Conservation (phyloP, 1,140 invertebrate genomes). For the Amphibalanus amphitrite region DNA sequence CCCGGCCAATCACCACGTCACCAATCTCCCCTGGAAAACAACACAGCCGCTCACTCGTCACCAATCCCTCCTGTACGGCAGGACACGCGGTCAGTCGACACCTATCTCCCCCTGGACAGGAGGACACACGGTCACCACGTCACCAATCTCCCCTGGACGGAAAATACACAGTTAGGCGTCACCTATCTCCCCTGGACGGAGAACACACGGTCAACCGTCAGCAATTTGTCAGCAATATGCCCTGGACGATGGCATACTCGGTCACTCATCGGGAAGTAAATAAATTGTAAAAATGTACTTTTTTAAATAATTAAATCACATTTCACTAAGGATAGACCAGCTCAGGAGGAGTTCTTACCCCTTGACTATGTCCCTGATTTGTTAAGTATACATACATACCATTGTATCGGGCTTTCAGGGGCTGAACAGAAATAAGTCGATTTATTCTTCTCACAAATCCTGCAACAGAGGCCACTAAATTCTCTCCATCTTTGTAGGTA, state of each 20-base stretch:
- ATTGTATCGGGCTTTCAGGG: slow-evolving; percentile 72
- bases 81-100: not conserved
- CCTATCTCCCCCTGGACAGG: slow-evolving; percentile 44
- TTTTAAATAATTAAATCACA: no score
- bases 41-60: slow-evolving; percentile 30
- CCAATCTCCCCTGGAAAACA: slow-evolving; percentile 79
- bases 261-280: not conserved
- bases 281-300: not conserved
- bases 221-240: not conserved
- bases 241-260: not conserved
- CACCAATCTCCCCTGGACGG: no score
- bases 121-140: slow-evolving; percentile 85
- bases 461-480: slow-evolving; percentile 75
- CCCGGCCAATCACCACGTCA: slow-evolving; percentile 87
- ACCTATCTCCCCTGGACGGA: not conserved
- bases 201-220: no score
- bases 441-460: slow-evolving; percentile 87
- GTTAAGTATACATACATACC: no score
- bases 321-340: no score
- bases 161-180: not conserved
- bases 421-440: slow-evolving; percentile 76
- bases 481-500: slow-evolving; percentile 56
- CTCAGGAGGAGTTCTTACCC: no score
- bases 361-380: no score
- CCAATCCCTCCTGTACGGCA: not conserved